Base-by-base conservation (phyloP, 2,888 invertebrate species). In the Hypsopygia costalis region DNA sequence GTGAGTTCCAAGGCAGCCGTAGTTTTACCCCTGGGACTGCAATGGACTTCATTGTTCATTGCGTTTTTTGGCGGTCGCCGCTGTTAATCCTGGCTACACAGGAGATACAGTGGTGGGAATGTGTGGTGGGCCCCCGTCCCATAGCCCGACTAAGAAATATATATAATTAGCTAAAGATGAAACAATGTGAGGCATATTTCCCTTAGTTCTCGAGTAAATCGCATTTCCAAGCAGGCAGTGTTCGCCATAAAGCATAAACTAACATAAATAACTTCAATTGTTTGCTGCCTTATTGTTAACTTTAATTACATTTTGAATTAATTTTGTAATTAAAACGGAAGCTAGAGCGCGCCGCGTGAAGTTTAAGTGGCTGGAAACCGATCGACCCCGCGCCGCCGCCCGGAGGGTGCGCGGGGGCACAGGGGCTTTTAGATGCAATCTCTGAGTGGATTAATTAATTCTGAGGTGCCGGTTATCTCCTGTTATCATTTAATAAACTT, bases 221-320 rank as follows among this genome's bases (percentile, higher is more conserved):
- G 69, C 67, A 72, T 72, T 77, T 66, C 65, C 64, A 70, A 64
- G 67, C 56, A 63, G 66, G 64, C 71, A 62, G 58, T 63, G 62
- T 64, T 75, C 69, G 61, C 78, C 68, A 81, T 83, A 83, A 83
- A 83, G 80, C 87, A 87, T 89, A 88, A 88, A 89, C 88, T 87
- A 85, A 89, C 87, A 88, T 88, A 89, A 87, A 89, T 89, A 89
- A 88, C 89, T 87, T 88, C 89, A 89, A 89, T 89, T 89, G 89
- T 89, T 89, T 82, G 88, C 86, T 78, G 86, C 85, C 87, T 89
- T 88, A 89, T 89, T 89, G 89, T 89, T 88, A 89, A 89, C 86
- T 89, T 89, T 89, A 89, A 89, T 89, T 89, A 89, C 89, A 88
- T 89, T 89, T 89, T 89, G 89, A 89, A 89, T 89, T 89, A 89